Evolutionary conservation across 2,113 vertebrate species (phyloP), one percentile per base, ranked within the genome.

Genomic region (Heterocephalus glaber): DNA sequence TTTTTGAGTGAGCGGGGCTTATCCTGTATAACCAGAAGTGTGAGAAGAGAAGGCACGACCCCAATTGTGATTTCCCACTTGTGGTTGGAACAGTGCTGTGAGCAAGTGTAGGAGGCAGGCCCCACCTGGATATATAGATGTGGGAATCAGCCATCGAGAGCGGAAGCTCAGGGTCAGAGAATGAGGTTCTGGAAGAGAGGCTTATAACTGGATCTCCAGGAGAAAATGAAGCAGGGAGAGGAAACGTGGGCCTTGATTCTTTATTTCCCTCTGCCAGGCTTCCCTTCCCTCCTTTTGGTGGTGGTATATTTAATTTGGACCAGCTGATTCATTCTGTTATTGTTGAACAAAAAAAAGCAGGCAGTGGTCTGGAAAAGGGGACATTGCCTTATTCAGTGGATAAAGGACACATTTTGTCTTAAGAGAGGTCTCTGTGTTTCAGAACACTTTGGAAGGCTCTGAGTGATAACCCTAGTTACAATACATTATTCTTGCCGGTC

Each of bases 341-440:
- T 92, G 22, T 70, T 93, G 89, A 94, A 56, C 89, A 96, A 88
- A 86, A 41, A n/a, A 74, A 90, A 91, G 89, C 83, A 70, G 79
- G 60, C 38, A 92, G 80, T 91, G 85, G 63, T 92, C 92, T 97
- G 68, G 96, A 97, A 94, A 93, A 6, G 14, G 89, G 63, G 70
- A 49, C 82, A 44, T 49, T 92, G 92, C 20, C 10, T 89, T 76
- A 52, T 94, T 89, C 33, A 28, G 76, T 72, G 35, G 82, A 96
- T 60, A 86, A 91, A 95, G 85, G 83, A 93, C 56, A 85, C 20
- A 19, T 96, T 92, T 94, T 91, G 70, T 84, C 49, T 58, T 68
- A 74, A 65, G 58, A 74, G 54, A 44, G 82, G 79, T 66, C 2
- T 4, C 44, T 87, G 49, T 87, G 47, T 88, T 90, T 80, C 68